Conservation (phyloP, 1,140 invertebrate species). For the Ridgeia piscesae region DNA sequence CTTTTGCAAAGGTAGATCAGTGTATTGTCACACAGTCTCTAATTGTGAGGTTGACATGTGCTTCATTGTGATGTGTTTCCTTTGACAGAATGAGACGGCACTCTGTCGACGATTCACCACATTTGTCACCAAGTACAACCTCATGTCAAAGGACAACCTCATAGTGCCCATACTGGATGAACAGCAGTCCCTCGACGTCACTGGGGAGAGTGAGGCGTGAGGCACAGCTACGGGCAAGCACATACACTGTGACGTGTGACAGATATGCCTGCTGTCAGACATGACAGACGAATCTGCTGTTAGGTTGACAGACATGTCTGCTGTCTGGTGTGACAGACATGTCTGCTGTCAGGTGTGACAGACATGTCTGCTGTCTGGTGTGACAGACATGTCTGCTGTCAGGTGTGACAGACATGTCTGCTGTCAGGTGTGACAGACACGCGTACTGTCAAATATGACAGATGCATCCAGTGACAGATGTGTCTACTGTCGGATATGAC, state of each 20-base stretch:
- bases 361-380: too few species aligned
- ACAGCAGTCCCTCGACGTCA: constrained; percentile 7
- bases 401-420: too few species aligned
- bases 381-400: too few species aligned
- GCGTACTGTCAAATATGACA: too few species aligned
- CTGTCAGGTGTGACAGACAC: too few species aligned
- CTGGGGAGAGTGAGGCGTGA: constrained; percentile 56
- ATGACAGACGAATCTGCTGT: too few species aligned
- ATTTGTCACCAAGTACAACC: constrained; percentile 97
- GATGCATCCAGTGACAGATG: too few species aligned
- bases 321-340: too few species aligned
- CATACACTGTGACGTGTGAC: neutral
- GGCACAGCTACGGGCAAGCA: neutral
- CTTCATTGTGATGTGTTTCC: neutral
- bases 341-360: too few species aligned
- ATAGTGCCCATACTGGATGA: constrained; percentile 89
- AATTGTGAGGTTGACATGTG: neutral
- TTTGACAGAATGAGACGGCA: constrained; percentile 79
- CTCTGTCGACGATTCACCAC: constrained; percentile 94
- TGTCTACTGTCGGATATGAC: neutral
- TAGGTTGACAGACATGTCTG: neutral
- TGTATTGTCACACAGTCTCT: too few species aligned
- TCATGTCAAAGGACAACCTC: constrained; percentile 97
- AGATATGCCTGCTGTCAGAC: neutral
- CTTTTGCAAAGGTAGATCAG: too few species aligned